Percentiles rank a stretch among this genome's conserved stretches.
phyloP scores from a whole-genome alignment of 1,140 invertebrate genomes.

The Eumaeus atala region DNA sequence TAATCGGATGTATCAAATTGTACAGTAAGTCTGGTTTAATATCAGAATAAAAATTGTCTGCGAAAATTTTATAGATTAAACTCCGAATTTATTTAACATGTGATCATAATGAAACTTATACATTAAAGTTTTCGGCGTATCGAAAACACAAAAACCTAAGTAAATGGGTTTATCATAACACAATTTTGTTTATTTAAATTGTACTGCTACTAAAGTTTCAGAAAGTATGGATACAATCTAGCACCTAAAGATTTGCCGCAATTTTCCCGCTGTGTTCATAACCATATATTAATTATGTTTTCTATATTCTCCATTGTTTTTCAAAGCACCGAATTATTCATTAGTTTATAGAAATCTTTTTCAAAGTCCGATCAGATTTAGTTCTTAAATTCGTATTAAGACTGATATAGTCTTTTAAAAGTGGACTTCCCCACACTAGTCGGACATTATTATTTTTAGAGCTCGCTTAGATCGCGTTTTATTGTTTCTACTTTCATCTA shows the following conservation, averaged over 20 bases:
- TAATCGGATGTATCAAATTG: no score
- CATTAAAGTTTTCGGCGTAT: conserved; percentile 47
- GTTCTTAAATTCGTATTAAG: conserved; percentile 55
- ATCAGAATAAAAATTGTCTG: conserved; percentile 47
- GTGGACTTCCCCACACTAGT: no score
- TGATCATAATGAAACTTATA: conserved; percentile 43
- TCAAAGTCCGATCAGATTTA: conserved; percentile 61
- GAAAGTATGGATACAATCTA: conserved; percentile 38
- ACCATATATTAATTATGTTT: conserved; percentile 56
- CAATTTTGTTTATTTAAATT: conserved; percentile 42
- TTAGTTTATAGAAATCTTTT: conserved; percentile 72
- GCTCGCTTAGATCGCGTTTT: no score
- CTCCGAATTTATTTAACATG: conserved; percentile 28
- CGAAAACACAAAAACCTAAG: conserved; percentile 54
- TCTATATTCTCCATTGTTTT: conserved; percentile 59
- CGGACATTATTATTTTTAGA: no score
- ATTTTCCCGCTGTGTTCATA: conserved; percentile 47
- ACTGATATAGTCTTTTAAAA: conserved; percentile 59
- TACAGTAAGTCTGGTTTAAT: no score
- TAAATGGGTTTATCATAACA: conserved; percentile 59
- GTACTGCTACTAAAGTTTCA: conserved; percentile 49
- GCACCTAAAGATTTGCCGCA: conserved; percentile 34
- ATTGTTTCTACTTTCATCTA: no score
- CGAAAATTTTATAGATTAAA: conserved; percentile 20
- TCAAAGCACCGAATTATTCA: conserved; percentile 61